phyloP scores from a whole-genome alignment of 2,113 vertebrate species.

The Ariopsis seemanni region DNA sequence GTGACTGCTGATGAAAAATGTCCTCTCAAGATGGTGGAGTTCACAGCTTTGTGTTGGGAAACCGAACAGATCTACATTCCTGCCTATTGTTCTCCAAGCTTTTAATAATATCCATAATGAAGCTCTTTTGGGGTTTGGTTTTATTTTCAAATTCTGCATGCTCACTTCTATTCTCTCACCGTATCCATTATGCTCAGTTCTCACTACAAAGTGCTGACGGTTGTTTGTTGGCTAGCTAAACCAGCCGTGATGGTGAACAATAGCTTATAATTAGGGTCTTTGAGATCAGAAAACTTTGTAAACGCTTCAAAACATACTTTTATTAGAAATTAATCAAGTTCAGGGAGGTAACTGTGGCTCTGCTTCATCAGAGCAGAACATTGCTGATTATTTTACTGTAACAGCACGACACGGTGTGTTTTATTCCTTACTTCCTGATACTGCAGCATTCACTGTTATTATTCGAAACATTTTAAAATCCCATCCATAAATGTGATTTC shows the following conservation, averaged over 20 bases:
- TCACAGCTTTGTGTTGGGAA: not conserved
- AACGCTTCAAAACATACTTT: not conserved
- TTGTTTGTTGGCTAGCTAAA: not conserved
- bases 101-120: not conserved
- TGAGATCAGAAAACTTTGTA: constrained; percentile 11
- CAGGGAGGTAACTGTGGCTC: not conserved
- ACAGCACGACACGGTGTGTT: too few species aligned
- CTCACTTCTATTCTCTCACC: not conserved
- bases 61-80: not conserved
- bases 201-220: not conserved
- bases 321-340: not conserved
- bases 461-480: too few species aligned
- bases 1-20: constrained; percentile 3
- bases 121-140: not conserved
- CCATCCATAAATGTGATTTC: too few species aligned
- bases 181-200: not conserved
- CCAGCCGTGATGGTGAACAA: not conserved
- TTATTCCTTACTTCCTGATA: too few species aligned
- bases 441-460: too few species aligned
- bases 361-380: not conserved
- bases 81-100: not conserved
- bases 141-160: not conserved
- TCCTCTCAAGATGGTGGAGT: not conserved
- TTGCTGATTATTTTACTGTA: too few species aligned
- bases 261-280: not conserved